These are phyloP conservation scores for Pogonomyrmex barbatus DNA, from an alignment of 1,140 invertebrate genomes.

Conservation along the genomic window DNA sequence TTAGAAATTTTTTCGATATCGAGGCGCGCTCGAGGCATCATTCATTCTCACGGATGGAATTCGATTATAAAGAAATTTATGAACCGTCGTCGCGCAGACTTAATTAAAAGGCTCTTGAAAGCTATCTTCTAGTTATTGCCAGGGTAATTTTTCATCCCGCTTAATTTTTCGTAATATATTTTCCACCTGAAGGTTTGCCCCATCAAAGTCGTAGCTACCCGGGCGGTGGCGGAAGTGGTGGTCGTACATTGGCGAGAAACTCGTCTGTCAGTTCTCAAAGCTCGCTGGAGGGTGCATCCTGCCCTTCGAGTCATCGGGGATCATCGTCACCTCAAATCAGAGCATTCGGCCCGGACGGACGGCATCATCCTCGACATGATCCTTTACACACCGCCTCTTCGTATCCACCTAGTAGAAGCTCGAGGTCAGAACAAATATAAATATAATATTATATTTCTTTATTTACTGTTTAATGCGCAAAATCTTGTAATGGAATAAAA, in stretches of 20 bases:
- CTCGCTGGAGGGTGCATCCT: constrained; percentile 90
- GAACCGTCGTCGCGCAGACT: not conserved
- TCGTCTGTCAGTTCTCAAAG: constrained; percentile 93
- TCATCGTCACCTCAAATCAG: constrained; percentile 92
- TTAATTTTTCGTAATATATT: constrained; percentile 39
- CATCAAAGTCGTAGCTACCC: constrained; percentile 87
- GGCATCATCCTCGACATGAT: constrained; percentile 84
- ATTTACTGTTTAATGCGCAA: no score
- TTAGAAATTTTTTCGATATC: not conserved
- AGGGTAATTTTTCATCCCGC: constrained; percentile 33
- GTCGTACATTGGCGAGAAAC: constrained; percentile 86
- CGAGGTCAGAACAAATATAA: constrained; percentile 74
- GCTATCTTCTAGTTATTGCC: not conserved
- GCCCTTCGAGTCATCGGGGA: constrained; percentile 89
- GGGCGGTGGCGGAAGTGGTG: constrained; percentile 70
- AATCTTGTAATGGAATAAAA: no score
- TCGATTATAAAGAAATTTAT: constrained; percentile 49
- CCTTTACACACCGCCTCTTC: constrained; percentile 85
- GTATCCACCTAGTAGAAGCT: constrained; percentile 83
- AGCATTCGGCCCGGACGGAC: constrained; percentile 91
- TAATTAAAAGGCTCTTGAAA: not conserved
- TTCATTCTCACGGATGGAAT: not conserved
- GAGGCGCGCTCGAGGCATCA: not conserved
- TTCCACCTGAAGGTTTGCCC: constrained; percentile 62
- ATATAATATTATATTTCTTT: not conserved